phyloP scores from a whole-genome alignment of 2,113 vertebrate species.

The Paratilapia polleni region DNA sequence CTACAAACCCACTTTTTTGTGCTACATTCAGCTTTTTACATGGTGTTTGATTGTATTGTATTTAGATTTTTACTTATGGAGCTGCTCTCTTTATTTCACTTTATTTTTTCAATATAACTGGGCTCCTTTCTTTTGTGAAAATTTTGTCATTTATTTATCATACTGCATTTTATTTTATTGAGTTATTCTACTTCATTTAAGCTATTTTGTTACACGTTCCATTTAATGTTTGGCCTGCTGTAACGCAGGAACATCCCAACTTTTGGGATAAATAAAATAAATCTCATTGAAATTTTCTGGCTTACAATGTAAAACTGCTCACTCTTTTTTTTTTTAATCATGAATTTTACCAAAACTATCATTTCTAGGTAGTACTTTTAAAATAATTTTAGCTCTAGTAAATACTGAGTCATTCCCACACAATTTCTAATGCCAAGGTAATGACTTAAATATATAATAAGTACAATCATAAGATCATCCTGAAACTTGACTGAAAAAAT shows the following conservation, averaged over 20 bases:
- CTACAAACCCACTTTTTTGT: rapidly evolving
- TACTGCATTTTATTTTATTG: neutral
- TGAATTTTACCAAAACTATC: neutral
- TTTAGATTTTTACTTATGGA: neutral
- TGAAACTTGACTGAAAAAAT: neutral
- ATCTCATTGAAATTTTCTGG: neutral
- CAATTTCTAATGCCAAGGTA: too few relatives aligned
- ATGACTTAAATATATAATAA: neutral
- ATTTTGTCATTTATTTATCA: rapidly evolving
- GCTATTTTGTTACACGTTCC: neutral
- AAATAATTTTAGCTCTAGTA: too few relatives aligned
- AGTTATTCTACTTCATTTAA: rapidly evolving
- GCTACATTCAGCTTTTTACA: neutral
- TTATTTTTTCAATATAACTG: neutral
- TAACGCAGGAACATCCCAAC: neutral
- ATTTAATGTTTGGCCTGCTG: neutral
- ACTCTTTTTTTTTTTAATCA: too few relatives aligned
- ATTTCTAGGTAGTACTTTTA: neutral
- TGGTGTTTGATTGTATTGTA: too few relatives aligned
- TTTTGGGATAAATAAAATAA: neutral
- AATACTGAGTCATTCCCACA: too few relatives aligned
- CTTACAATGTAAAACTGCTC: neutral
- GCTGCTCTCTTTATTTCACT: neutral
- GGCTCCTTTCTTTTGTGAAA: neutral
- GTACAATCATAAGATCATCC: neutral